These are phyloP conservation scores for Diadumene lineata DNA, from an alignment of 92 coral and sea anemone species.

Conservation along the genomic window DNA sequence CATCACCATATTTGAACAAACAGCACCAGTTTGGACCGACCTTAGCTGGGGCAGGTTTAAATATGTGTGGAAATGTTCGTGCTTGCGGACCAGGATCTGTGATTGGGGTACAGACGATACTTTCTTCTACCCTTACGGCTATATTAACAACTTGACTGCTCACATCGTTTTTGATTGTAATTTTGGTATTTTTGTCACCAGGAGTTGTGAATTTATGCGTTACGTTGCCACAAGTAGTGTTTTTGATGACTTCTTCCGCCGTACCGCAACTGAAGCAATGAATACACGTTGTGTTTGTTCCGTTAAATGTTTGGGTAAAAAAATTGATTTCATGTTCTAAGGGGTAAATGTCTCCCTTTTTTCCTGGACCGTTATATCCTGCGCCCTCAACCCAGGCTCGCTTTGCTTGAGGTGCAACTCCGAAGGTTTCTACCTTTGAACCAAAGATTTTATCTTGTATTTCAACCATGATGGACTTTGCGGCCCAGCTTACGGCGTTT, in stretches of 20 bases:
- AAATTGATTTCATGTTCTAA: constrained; percentile 47
- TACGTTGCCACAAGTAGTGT: constrained; percentile 12
- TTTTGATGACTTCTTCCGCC: constrained; percentile 6
- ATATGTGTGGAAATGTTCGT: constrained; percentile 13
- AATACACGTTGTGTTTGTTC: constrained; percentile 74
- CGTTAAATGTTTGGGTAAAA: constrained; percentile 39
- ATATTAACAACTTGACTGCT: constrained; percentile 3
- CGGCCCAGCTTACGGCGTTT: constrained; percentile 42
- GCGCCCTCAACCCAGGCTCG: constrained; percentile 38
- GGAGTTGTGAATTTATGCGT: constrained; percentile 38
- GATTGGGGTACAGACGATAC: constrained; percentile 27
- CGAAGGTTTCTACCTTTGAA: constrained; percentile 2
- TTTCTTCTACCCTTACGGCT: constrained; percentile 22
- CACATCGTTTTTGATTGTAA: constrained; percentile 47
- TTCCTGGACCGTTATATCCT: constrained; percentile 64
- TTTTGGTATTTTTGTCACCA: constrained; percentile 34
- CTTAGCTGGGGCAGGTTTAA: constrained; percentile 25
- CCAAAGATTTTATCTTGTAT: constrained; percentile 47
- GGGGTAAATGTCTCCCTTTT: constrained; percentile 41
- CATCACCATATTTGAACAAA: constrained; percentile 17
- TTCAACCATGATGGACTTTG: neutral
- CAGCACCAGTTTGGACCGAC: constrained; percentile 51
- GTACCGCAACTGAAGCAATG: constrained; percentile 44
- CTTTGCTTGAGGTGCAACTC: constrained; percentile 1
- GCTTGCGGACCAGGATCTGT: constrained; percentile 45